These are phyloP conservation scores for Dichetophora obliterata DNA, from an alignment of 2,888 invertebrate species.

Conservation along the genomic window DNA sequence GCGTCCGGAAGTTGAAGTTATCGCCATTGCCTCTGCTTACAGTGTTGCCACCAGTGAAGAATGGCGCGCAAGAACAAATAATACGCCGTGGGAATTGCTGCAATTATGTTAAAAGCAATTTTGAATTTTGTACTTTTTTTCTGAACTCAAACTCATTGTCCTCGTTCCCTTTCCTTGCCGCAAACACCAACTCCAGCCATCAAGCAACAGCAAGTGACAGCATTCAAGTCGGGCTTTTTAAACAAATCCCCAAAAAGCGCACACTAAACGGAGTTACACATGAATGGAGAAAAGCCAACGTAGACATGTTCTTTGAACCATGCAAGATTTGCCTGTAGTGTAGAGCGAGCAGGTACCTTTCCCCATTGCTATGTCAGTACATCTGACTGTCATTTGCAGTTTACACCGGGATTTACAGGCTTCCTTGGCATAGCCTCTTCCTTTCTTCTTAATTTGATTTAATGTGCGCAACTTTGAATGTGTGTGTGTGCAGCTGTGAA, in stretches of 20 bases:
- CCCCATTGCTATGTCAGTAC: not conserved
- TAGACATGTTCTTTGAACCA: constrained; percentile 26
- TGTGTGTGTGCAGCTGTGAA: not conserved
- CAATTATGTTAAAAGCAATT: constrained; percentile 65
- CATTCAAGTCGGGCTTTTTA: not conserved
- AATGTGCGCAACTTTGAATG: constrained; percentile 47
- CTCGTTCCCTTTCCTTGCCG: not conserved
- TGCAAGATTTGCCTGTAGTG: not conserved
- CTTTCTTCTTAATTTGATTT: constrained; percentile 63
- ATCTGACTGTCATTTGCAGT: constrained; percentile 16
- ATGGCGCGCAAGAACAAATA: constrained; percentile 8
- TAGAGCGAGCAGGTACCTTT: not conserved
- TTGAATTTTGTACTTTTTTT: constrained; percentile 39
- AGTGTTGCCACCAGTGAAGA: not conserved
- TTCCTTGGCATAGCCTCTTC: constrained; percentile 44
- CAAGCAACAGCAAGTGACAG: not conserved
- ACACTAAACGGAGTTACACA: constrained; percentile 20
- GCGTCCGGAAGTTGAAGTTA: constrained; percentile 9
- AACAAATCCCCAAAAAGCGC: not conserved
- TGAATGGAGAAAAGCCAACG: not conserved
- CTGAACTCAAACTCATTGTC: not conserved
- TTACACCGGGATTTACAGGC: constrained; percentile 38
- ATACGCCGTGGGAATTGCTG: constrained; percentile 54
- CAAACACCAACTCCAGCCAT: not conserved
- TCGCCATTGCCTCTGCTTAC: not conserved